Conservation (phyloP, 1,140 invertebrate species). For the Meloidogyne chitwoodi region DNA sequence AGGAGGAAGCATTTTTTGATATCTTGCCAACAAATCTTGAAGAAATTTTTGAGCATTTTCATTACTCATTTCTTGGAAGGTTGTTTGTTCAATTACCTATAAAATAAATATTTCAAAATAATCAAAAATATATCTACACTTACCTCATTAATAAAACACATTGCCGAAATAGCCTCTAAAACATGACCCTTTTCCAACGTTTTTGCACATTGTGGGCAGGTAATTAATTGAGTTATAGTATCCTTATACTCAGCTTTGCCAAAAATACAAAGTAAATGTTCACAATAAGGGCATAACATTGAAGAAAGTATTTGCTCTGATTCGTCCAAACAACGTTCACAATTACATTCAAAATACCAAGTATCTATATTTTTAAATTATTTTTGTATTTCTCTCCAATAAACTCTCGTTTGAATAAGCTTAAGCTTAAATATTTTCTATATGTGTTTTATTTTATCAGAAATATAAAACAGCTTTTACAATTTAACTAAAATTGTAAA, state of each 20-base stretch:
- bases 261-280: conserved; percentile 20
- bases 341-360: conserved; percentile 58
- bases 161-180: conserved; percentile 40
- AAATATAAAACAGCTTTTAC: too few relatives aligned
- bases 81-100: conserved; percentile 18
- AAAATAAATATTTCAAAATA: background rate
- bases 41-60: conserved; percentile 2
- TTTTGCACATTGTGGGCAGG: conserved; percentile 30
- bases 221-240: conserved; percentile 28
- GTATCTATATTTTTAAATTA: conserved; percentile 21
- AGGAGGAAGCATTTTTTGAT: conserved; percentile 18
- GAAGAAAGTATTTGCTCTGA: conserved; percentile 51
- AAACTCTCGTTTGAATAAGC: too few relatives aligned
- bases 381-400: background rate
- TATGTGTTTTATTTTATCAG: too few relatives aligned
- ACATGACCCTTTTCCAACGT: conserved; percentile 22
- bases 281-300: conserved; percentile 46
- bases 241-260: conserved; percentile 30
- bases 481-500: too few relatives aligned
- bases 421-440: too few relatives aligned
- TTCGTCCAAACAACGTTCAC: conserved; percentile 47
- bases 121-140: background rate
- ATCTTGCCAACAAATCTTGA: conserved; percentile 12
- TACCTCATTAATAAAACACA: conserved; percentile 43
- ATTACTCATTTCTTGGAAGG: conserved; percentile 25